Percentiles rank a stretch among this genome's conserved stretches.
Conservation (phyloP, 2,888 invertebrate species). For the Yponomeuta malinellus region DNA sequence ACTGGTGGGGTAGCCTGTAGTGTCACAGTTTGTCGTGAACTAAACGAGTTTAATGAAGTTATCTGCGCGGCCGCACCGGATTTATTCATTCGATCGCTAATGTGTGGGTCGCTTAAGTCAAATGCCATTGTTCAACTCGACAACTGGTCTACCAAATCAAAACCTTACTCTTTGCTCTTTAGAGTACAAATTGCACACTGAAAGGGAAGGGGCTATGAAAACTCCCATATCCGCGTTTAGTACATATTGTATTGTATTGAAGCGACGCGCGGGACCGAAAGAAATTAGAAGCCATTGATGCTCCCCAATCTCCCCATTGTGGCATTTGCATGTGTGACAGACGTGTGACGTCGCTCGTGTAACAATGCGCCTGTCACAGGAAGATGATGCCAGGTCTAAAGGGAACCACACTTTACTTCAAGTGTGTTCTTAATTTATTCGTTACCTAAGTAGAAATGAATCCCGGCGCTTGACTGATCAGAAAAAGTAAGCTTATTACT, state of each 20-base stretch:
- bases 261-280: slow-evolving; percentile 63
- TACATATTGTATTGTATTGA: slow-evolving; percentile 30
- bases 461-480: too few relatives aligned
- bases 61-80: slow-evolving; percentile 42
- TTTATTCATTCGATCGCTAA: slow-evolving; percentile 37
- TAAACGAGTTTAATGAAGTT: slow-evolving; percentile 40
- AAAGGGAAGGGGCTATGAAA: slow-evolving; percentile 5
- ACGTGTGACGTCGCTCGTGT: slow-evolving; percentile 28
- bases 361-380: slow-evolving; percentile 27
- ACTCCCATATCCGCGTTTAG: slow-evolving; percentile 18
- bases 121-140: slow-evolving; percentile 36
- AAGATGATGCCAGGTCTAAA: slow-evolving; percentile 3
- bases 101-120: slow-evolving; percentile 61
- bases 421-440: not conserved
- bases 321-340: slow-evolving; percentile 17
- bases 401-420: not conserved
- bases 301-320: slow-evolving; percentile 45
- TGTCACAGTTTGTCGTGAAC: not conserved
- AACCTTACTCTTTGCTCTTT: slow-evolving; percentile 20
- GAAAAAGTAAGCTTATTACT: too few relatives aligned
- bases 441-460: too few relatives aligned
- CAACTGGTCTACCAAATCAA: not conserved
- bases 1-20: not conserved
- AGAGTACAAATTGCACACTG: not conserved
- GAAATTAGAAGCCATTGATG: slow-evolving; percentile 70